Evolutionary conservation across 1,140 invertebrate genomes (phyloP), one percentile per base, ranked within the genome.

Genomic region (Aphelinus atriplicis): DNA sequence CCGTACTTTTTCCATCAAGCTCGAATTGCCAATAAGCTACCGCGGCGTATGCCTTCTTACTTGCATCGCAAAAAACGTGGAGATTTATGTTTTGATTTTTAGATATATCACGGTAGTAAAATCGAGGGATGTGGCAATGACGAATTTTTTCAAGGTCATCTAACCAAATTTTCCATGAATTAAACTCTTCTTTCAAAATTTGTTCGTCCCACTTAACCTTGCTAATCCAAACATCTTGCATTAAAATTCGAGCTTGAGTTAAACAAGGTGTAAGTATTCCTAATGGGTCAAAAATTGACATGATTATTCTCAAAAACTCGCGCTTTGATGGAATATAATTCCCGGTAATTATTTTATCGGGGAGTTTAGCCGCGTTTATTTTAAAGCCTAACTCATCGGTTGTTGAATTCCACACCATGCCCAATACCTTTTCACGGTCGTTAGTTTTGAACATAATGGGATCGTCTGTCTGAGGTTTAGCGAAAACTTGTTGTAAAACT

Each of bases 261-360:
- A 72, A 78, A 58, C 83, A 80, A n/a, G 84, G 83, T 6, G 80
- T 71, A 4, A 87, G 50, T 66, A 84, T 81, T 43, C 84, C 85
- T 10, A 84, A 77, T 2, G 83, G 81, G 65, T 87, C 85, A 77
- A 81, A 88, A 43, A 86, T 77, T 7, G 77, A 63, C 76, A 82
- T 78, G 1, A 82, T 73, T 3, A 78, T 66, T 0, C 75, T 76
- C 7, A 84, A 70, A 46, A 82, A 58, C 45, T 78, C 65, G 56
- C 80, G 45, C 71, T 85, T 84, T 7, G 81, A 79, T 3, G 79
- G 80, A 6, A 43, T 42, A 7, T 10, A 7, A 9, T 51, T 9
- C 51, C 51, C 51, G 4, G 51, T 5, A 4, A 53, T 5, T 9
- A 53, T 26, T 10, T 4, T 9, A 26, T 26, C 43, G 26, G 3